Evolutionary conservation across 2,888 invertebrate genomes (phyloP).

Genomic region (Hybos culiciformis): DNA sequence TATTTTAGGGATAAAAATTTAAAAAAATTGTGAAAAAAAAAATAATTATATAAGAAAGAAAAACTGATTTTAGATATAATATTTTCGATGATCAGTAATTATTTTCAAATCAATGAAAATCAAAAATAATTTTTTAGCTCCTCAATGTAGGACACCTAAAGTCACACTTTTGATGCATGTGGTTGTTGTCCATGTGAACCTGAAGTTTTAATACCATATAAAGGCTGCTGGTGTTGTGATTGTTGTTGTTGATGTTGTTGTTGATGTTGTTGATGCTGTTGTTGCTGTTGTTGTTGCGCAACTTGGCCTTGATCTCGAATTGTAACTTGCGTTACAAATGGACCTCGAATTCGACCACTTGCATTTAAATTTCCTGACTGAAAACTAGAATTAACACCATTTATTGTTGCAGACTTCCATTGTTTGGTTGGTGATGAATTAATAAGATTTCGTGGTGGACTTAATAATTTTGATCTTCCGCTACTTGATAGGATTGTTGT

Average conservation of each 20-base stretch:
- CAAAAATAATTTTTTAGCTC: background rate
- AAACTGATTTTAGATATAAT: too few relatives aligned
- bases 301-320: conserved; percentile 39
- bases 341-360: conserved; percentile 39
- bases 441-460: conserved; percentile 15
- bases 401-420: conserved; percentile 30
- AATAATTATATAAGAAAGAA: too few relatives aligned
- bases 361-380: conserved; percentile 28
- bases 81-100: too few relatives aligned
- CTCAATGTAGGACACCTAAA: conserved; percentile 24
- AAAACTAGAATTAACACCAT: conserved; percentile 21
- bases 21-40: too few relatives aligned
- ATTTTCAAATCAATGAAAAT: too few relatives aligned
- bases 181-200: conserved; percentile 22
- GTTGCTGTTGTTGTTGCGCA: conserved; percentile 30
- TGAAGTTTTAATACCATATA: background rate
- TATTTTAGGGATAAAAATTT: too few relatives aligned
- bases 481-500: conserved; percentile 30
- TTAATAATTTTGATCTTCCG: conserved; percentile 25
- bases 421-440: conserved; percentile 22
- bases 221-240: conserved; percentile 11
- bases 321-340: conserved; percentile 48
- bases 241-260: conserved; percentile 9
- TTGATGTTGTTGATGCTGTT: conserved; percentile 18
- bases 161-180: conserved; percentile 36